Evolutionary conservation across 2,113 vertebrate genomes (phyloP).

Genomic region (Campylomormyrus tamandua): DNA sequence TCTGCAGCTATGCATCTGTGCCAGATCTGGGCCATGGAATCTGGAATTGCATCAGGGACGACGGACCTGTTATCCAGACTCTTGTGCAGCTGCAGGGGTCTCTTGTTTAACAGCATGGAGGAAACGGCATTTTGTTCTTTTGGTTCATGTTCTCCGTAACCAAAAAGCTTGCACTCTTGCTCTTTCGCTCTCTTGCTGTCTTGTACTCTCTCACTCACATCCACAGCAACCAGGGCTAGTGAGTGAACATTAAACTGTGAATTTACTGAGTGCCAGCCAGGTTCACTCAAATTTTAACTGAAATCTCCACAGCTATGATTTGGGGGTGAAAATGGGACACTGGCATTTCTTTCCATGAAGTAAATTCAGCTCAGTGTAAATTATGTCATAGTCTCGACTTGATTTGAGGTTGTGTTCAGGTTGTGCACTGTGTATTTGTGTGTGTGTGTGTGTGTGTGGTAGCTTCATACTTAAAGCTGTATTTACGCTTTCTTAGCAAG

Average conservation of each 20-base stretch:
- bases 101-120: background rate
- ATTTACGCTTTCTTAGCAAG: background rate
- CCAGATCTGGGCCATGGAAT: background rate
- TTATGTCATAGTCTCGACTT: background rate
- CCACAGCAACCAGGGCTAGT: background rate
- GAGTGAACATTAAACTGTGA: background rate
- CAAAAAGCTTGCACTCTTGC: background rate
- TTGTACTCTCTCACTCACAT: background rate
- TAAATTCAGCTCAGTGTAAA: background rate
- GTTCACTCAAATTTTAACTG: background rate
- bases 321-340: background rate
- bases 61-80: background rate
- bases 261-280: background rate
- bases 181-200: background rate
- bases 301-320: background rate
- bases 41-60: background rate
- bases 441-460: background rate
- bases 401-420: background rate
- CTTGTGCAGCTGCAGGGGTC: background rate
- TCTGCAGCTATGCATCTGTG: background rate
- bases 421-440: background rate
- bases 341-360: background rate
- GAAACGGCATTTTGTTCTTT: background rate
- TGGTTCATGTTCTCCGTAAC: background rate
- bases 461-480: background rate